These are phyloP conservation scores for Eupithecia subumbrata DNA, from an alignment of 2,888 invertebrate species.

Conservation along the genomic window DNA sequence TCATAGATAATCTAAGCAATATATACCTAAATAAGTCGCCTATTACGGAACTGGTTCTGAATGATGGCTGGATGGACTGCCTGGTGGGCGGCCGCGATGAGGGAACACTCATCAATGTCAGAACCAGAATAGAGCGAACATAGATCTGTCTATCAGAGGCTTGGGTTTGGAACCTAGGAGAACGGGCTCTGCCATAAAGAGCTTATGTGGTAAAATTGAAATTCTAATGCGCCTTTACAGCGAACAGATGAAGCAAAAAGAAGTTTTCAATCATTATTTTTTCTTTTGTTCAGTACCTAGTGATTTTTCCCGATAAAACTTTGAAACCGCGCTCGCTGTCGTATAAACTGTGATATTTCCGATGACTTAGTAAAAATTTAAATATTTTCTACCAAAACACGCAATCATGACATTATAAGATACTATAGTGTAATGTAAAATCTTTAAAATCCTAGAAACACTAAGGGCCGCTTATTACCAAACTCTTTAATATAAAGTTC, in stretches of 20 bases:
- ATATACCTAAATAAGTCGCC: not conserved
- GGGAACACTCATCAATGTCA: slow-evolving; percentile 6
- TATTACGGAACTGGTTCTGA: slow-evolving; percentile 2
- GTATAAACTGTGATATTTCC: too few species aligned
- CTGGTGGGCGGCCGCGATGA: not conserved
- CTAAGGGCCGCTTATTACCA: not conserved
- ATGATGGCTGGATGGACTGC: not conserved
- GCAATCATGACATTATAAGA: too few species aligned
- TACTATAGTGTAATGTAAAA: too few species aligned
- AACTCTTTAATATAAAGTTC: not conserved
- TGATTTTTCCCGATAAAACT: too few species aligned
- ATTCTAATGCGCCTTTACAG: not conserved
- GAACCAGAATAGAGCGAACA: not conserved
- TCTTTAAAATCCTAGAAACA: too few species aligned
- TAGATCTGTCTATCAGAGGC: not conserved
- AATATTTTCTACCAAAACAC: too few species aligned
- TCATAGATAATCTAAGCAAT: not conserved
- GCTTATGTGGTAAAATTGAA: not conserved
- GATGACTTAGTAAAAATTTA: too few species aligned
- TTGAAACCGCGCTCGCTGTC: too few species aligned
- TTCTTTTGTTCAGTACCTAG: too few species aligned
- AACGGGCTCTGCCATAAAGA: not conserved
- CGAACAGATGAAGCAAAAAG: too few species aligned
- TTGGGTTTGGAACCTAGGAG: not conserved
- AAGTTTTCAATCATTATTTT: too few species aligned